Evolutionary conservation across 2,888 invertebrate species (phyloP), one percentile per base, ranked within the genome.

Genomic region (Seladonia tumulorum): DNA sequence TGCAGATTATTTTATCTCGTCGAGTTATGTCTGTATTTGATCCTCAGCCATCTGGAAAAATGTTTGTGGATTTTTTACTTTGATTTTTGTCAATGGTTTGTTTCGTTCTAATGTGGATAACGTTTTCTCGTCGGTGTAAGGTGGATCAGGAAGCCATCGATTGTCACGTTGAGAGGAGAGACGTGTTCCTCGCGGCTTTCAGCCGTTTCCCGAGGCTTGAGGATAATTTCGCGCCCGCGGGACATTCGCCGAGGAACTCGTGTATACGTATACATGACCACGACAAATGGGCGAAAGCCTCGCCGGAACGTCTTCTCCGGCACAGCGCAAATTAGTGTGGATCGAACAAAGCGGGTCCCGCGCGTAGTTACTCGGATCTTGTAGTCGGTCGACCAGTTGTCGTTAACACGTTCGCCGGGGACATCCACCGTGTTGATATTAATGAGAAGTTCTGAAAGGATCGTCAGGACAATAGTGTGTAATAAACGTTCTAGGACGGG

Each of bases 321-420:
- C 18, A 29, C 63, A 14, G 63, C 29, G 29, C 18, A 63, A 63
- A 63, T 63, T 63, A 63, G 29, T 8, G 63, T 16, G 68, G 71
- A 18, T 45, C 45, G 71, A 42, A 83, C 66, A 77, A 68, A 76
- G 76, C 45, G 49, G 45, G 14, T 35, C 57, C 57, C 70, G 25
- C 22, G 74, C 79, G 66, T 70, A 83, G 76, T 68, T 79, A 22
- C 57, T 16, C n/a, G 57, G 57, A 39, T 76, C 85, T 76, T 68
- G 76, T 70, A 79, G 57, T 60, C 57, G 72, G 79, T 68, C 79
- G 63, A 47, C 71, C 45, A 71, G 71, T 71, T 71, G 47, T 71
- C 71, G 71, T 71, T 71, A 71, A 45, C 71, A 47, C 71, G 71
- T 47, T 45, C 45, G 45, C 16, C 4, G 29, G 71, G 71, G 45